Conservation (phyloP, 2,797 vertebrate species). For the Apodemus agrarius region DNA sequence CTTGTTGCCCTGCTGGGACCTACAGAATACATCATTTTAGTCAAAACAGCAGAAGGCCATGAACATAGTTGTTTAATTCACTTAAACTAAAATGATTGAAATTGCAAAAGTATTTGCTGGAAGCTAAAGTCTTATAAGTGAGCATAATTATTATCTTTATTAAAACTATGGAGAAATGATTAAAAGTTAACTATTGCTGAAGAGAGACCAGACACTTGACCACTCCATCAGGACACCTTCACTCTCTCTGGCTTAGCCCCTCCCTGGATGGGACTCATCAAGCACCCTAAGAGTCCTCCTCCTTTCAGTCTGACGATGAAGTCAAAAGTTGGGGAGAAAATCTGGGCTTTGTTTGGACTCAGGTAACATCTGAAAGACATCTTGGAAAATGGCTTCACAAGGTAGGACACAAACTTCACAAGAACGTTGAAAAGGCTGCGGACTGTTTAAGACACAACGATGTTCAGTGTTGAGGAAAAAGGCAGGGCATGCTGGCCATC, state of each 20-base stretch:
- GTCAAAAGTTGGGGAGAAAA: neutral
- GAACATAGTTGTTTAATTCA: slow-evolving; percentile 4
- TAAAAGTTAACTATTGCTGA: neutral
- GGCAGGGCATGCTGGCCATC: neutral
- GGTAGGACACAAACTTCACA: neutral
- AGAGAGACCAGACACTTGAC: neutral
- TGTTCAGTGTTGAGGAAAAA: neutral
- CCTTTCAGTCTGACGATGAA: neutral
- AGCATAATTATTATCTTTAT: neutral
- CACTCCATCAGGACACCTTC: neutral
- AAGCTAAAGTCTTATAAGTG: neutral
- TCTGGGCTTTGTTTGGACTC: slow-evolving; percentile 1
- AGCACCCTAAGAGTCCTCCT: neutral
- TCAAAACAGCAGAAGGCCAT: neutral
- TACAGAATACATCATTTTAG: neutral
- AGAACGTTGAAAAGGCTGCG: neutral
- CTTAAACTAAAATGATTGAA: slow-evolving; percentile 36
- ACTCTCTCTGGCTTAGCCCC: neutral
- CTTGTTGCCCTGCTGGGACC: neutral
- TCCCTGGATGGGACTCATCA: neutral
- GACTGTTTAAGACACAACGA: neutral
- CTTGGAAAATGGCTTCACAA: neutral
- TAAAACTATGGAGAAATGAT: neutral
- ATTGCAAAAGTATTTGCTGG: neutral
- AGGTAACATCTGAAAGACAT: slow-evolving; percentile 11